These are phyloP conservation scores for Peromyscus maniculatus DNA, from an alignment of 2,113 vertebrate species.

Conservation along the genomic window DNA sequence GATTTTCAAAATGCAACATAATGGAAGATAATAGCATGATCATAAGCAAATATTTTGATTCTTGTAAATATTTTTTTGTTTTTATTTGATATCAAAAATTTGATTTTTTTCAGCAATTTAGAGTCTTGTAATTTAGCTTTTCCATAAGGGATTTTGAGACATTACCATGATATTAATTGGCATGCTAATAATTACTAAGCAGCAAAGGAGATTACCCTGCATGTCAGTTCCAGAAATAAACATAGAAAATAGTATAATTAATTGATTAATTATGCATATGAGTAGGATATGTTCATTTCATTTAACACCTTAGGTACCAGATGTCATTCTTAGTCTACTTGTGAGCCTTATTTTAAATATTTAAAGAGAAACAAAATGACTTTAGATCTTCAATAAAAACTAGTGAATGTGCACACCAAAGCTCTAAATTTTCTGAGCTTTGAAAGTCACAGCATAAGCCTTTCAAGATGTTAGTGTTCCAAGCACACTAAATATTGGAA, in stretches of 20 bases:
- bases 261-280: neutral
- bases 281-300: neutral
- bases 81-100: neutral
- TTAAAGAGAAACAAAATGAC: neutral
- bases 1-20: neutral
- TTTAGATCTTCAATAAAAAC: conserved; percentile 4
- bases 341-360: neutral
- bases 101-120: neutral
- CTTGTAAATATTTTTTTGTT: neutral
- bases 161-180: neutral
- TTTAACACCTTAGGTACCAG: neutral
- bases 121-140: conserved; percentile 16
- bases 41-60: neutral
- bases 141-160: neutral
- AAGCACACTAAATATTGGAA: neutral
- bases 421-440: conserved; percentile 1
- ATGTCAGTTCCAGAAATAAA: conserved; percentile 16
- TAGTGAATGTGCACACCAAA: neutral
- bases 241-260: neutral
- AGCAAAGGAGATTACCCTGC: neutral
- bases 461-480: neutral
- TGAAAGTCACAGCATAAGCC: neutral
- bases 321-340: neutral
- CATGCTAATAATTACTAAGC: neutral
- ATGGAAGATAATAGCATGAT: neutral